Evolutionary conservation across 1,140 invertebrate genomes (phyloP).

Genomic region (Solenopsis invicta): DNA sequence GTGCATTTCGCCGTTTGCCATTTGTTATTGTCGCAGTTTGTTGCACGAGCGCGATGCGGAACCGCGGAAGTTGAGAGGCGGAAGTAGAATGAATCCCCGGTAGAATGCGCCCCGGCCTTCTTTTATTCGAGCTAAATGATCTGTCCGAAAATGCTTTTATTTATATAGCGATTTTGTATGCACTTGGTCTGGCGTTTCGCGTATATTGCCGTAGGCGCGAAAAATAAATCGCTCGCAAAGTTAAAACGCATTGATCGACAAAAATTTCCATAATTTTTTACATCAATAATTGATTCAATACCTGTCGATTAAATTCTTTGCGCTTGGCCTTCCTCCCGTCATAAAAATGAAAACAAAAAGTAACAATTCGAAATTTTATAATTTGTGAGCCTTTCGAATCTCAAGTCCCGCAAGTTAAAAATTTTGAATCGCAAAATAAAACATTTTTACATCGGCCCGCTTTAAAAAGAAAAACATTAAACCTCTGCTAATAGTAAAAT

Average conservation of each 20-base stretch:
- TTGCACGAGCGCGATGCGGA: conserved; percentile 8
- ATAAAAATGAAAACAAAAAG: not conserved
- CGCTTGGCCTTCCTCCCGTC: not conserved
- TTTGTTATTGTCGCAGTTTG: conserved; percentile 54
- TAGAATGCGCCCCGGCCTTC: not conserved
- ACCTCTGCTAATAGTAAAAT: not conserved
- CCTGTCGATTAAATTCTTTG: not conserved
- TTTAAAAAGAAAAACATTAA: not conserved
- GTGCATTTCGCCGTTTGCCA: conserved; percentile 32
- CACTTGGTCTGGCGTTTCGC: not conserved
- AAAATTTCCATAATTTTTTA: not conserved
- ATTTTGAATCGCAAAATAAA: not conserved
- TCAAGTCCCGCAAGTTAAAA: not conserved
- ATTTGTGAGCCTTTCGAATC: not conserved
- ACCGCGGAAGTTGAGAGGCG: conserved; percentile 28
- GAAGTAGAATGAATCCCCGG: conserved; percentile 20
- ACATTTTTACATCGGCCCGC: not conserved
- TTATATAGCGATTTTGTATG: conserved; percentile 2
- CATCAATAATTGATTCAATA: not conserved
- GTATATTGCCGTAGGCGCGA: not conserved
- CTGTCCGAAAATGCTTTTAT: conserved; percentile 23
- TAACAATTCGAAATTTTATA: not conserved
- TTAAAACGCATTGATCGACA: not conserved
- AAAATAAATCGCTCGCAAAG: not conserved
- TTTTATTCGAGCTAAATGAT: conserved; percentile 31